Base-by-base conservation (phyloP, 2,797 vertebrate species). In the Xerus rutilus region DNA sequence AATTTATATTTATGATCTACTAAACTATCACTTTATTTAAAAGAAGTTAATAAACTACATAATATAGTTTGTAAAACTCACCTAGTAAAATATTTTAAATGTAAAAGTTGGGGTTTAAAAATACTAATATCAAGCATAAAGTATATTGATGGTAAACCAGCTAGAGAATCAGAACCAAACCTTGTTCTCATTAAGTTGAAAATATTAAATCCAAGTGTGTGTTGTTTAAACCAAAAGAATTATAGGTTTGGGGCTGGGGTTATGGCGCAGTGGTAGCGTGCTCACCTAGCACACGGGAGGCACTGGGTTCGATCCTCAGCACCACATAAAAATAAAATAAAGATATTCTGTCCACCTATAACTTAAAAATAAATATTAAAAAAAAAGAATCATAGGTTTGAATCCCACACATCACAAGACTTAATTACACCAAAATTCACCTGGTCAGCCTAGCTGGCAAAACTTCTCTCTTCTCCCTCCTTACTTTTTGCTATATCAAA, bases 41-140 rank as follows among this genome's bases (percentile, higher is more conserved):
- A 87, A 74, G 11, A 88, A 84, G 39, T n/a, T 89, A 69, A 13
- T 57, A 15, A 89, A 35, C 14, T 43, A 65, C 65, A 28, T 15
- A 62, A 39, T 54, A 89, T 3, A 84, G 18, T 78, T 93, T 95
- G 18, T 54, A 97, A 96, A 84, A 57, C 39, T 57, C 43, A 74
- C 12, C 39, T 74, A 84, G 39, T 43, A 92, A 96, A 78, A 65
- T 43, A 54, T 52, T 86, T 89, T 81, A 93, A 91, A 64, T 32
- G 12, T 54, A 76, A 84, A 92, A 3, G 2, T 45, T 89, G 35
- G 23, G 17, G 28, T 76, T 95, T 49, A 82, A 79, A 76, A 25
- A 83, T 49, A n/a, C 3, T 54, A 85, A 15, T 4, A 4, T 74
- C n/a, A 45, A 62, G 35, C 64, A 73, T 13, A 62, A 76, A 76